Base-by-base conservation (phyloP, 2,113 vertebrate genomes). In the Plotosus lineatus region DNA sequence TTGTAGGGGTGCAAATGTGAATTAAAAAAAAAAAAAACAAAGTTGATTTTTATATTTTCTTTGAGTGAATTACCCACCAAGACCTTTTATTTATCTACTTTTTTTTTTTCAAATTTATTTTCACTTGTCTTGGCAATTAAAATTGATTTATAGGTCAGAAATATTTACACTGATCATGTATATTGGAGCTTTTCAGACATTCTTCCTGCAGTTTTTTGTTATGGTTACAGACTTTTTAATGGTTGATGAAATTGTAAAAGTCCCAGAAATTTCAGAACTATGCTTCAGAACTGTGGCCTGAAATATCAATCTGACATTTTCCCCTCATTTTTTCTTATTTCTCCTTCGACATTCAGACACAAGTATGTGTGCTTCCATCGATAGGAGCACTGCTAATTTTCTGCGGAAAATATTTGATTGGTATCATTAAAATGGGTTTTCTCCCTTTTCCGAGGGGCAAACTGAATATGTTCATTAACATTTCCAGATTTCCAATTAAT, bases 381-480 rank as follows among this genome's bases (percentile, higher is more conserved):
- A 71, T 6, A 48, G 40, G 42, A 71, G 26, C 10, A 71, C 28
- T 3, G 6, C 42, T 71, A 19, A 26, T 48, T 28, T 48, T 11
- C 26, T 26, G n/a, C 28, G n/a, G 66, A 71, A 48, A 71, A 71
- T 28, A 19, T 12, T 44, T 26, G 40, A 44, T 71, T 71, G 14
- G 14, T 8, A 23, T n/a, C 40, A 46, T 71, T 71, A 46, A 31
- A 48, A 28, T 38, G 8, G 3, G 4, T 12, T 1, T 6, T 11
- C 23, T 14, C 11, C 36, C 3, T 4, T 68, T 4, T 10, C 19
- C 61, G 12, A 46, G 44, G 14, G 14, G n/a, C 31, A 19, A 28
- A 71, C n/a, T 19, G 26, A 48, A 71, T 19, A 71, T 71, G n/a
- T 71, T 71, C 68, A 71, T 46, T 48, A 71, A 71, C 68, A 48